A percentile compares a stretch with the other conserved stretches of the same genome.
phyloP scores from a whole-genome alignment of 2,888 invertebrate genomes.

The Apomyelois bistriatella region DNA sequence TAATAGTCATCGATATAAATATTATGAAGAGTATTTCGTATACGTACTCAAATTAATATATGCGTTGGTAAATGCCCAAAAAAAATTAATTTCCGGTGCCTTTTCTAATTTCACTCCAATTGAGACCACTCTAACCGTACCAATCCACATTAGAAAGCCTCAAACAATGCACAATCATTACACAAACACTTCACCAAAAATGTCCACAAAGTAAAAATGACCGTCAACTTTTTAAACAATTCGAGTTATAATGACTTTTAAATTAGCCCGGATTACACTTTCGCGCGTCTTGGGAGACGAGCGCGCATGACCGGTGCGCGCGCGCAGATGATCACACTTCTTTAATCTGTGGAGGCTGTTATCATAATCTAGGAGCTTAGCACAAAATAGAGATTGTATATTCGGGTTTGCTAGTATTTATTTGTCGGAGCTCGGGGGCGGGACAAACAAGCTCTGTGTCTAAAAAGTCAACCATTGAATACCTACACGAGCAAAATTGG shows the following conservation, averaged over 20 bases:
- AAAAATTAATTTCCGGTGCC: neutral
- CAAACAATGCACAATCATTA: conserved; percentile 12
- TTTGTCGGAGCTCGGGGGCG: too few relatives aligned
- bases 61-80: neutral
- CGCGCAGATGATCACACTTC: conserved; percentile 48
- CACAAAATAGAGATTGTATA: neutral
- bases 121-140: neutral
- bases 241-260: neutral
- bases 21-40: neutral
- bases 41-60: neutral
- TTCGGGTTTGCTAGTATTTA: neutral
- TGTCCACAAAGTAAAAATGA: neutral
- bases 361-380: conserved; percentile 36
- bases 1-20: too few relatives aligned
- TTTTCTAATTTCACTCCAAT: conserved; percentile 3
- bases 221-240: conserved; percentile 1
- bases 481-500: too few relatives aligned
- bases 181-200: conserved; percentile 5
- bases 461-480: too few relatives aligned
- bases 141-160: conserved; percentile 11
- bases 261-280: neutral
- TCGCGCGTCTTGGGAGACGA: conserved; percentile 34
- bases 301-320: conserved; percentile 58
- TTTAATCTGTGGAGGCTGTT: conserved; percentile 40
- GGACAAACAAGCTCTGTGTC: too few relatives aligned